Base-by-base conservation (phyloP, 2,888 invertebrate species). In the Tyria jacobaeae region DNA sequence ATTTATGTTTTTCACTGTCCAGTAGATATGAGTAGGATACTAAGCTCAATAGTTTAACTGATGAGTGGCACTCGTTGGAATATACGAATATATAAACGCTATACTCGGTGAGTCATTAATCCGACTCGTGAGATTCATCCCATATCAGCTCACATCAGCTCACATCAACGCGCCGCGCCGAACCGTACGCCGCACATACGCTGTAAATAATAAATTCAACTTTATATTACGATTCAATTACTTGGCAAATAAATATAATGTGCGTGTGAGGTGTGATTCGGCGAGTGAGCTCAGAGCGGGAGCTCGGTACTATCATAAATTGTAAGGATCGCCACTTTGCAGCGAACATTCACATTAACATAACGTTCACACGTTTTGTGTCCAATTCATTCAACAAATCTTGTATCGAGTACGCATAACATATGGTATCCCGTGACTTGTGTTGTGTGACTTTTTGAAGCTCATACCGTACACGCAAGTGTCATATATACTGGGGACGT, bases 221-320 rank as follows among this genome's bases (percentile, higher is more conserved):
- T 73, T 63, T 65, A 65, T 49, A 52, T 62, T 59, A 71, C 63
- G 73, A 74, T 71, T 73, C 71, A 71, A 73, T 74, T 74, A 67
- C 62, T 64, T 21, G 56, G 44, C 37, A 60, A 62, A 62, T 65
- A 68, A 62, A 66, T 60, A 47, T 62, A 56, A 61, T 62, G 31
- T 51, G 44, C 34, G 27, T 25, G 24, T 25, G 37, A 48, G n/a
- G n/a, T n/a, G n/a, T n/a, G n/a, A 41, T 44, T 24, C 21, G n/a
- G 44, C 5, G 55, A 7, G 54, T 34, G 50, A 34, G 50, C 15
- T 27, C 9, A 1, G 17, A 12, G 21, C 25, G 21, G 35, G 51
- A 24, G 27, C 37, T 51, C 37, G 39, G 47, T n/a, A n/a, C n/a
- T 24, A 60, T 51, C 24, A 31, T 51, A 51, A 51, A 34, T 51